phyloP scores from a whole-genome alignment of 2,797 vertebrate species.

The Sparidentex hasta region DNA sequence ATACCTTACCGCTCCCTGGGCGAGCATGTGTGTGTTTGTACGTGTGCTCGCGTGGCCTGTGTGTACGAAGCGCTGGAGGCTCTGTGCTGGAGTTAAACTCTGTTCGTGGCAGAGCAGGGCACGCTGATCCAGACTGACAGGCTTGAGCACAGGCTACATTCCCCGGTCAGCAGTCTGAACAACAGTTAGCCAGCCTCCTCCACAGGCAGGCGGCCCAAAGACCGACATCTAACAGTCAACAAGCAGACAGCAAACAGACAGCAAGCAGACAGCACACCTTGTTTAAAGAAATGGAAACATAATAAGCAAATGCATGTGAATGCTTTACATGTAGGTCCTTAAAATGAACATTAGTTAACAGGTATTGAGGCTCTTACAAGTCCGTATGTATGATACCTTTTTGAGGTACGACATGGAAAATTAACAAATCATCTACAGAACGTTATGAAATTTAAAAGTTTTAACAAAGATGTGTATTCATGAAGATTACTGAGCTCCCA shows the following conservation, averaged over 20 bases:
- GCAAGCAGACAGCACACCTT: conserved; percentile 7
- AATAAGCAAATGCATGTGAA: neutral
- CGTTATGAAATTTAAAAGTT: no score
- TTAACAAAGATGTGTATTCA: no score
- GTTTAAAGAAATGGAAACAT: neutral
- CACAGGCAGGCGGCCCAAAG: conserved; percentile 18
- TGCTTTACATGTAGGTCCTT: no score
- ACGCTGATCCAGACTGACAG: conserved; percentile 76
- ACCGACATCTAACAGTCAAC: conserved; percentile 34
- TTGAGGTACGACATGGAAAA: no score
- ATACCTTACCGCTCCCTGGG: conserved; percentile 59
- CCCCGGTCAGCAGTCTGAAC: conserved; percentile 55
- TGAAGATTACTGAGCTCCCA: no score
- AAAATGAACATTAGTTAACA: no score
- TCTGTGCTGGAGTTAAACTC: conserved; percentile 72
- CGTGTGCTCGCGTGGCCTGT: conserved; percentile 38
- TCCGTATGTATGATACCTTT: no score
- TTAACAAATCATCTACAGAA: no score
- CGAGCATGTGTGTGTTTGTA: conserved; percentile 40
- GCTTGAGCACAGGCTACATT: conserved; percentile 57
- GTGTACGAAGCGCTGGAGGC: conserved; percentile 49
- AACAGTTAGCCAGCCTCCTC: conserved; percentile 60
- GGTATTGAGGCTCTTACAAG: no score
- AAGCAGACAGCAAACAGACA: conserved; percentile 26
- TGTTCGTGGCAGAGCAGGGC: conserved; percentile 60